Conservation (phyloP, 2,113 vertebrate species). For the Origma solitaria region DNA sequence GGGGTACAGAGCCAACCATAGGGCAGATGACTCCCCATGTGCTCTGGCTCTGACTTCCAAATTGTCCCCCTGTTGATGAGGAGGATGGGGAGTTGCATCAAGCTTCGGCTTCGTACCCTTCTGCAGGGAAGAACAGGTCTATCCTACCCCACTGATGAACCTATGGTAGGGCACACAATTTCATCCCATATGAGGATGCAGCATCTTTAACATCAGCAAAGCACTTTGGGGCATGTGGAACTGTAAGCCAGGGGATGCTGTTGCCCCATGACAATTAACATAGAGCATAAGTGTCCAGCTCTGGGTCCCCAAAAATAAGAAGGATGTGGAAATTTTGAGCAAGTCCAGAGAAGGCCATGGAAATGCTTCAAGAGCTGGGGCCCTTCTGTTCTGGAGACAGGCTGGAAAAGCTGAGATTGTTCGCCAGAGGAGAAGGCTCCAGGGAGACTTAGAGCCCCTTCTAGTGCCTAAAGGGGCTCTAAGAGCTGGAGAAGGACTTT, state of each 20-base stretch:
- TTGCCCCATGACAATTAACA: background rate
- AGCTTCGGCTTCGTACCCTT: background rate
- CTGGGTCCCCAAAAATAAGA: background rate
- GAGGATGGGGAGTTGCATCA: background rate
- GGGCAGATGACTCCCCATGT: background rate
- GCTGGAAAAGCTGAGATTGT: background rate
- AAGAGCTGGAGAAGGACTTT: background rate
- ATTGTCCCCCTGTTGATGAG: background rate
- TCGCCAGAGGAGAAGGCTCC: background rate
- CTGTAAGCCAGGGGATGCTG: fast-evolving
- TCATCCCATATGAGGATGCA: background rate
- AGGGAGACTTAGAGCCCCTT: background rate
- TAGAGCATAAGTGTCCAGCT: background rate
- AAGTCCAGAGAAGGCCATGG: background rate
- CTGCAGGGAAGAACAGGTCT: background rate
- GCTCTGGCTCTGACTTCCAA: background rate
- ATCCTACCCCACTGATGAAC: background rate
- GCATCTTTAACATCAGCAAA: background rate
- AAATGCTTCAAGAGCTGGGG: background rate
- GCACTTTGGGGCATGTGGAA: background rate
- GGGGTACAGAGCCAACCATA: background rate
- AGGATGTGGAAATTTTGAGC: background rate
- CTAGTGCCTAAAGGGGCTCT: background rate
- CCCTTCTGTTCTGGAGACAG: background rate
- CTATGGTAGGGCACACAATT: background rate